Conservation (phyloP, 2,113 vertebrate species). For the Macrotis lagotis region DNA sequence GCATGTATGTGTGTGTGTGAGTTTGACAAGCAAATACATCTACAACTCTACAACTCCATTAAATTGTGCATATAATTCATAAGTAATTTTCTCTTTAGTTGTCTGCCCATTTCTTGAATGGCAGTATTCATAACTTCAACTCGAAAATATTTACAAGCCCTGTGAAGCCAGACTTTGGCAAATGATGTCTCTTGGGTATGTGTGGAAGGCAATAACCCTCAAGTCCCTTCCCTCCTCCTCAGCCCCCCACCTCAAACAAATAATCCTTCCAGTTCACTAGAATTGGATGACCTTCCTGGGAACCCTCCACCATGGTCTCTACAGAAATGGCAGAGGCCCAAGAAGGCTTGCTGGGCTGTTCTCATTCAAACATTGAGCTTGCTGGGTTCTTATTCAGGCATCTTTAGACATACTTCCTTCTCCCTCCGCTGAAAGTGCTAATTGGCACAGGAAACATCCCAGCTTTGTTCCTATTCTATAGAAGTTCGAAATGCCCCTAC, state of each 20-base stretch:
- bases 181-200: constrained; percentile 65
- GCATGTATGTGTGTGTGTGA: not conserved
- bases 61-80: constrained; percentile 51
- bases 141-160: constrained; percentile 69
- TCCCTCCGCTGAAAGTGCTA: constrained; percentile 79
- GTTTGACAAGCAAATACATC: constrained; percentile 46
- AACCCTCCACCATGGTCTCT: constrained; percentile 72
- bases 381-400: constrained; percentile 74
- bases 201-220: constrained; percentile 56
- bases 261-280: constrained; percentile 47
- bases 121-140: constrained; percentile 68
- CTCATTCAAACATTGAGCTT: constrained; percentile 70
- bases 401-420: constrained; percentile 78
- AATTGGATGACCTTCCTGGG: constrained; percentile 75
- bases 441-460: constrained; percentile 82
- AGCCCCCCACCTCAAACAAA: constrained; percentile 7
- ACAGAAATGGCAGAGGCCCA: constrained; percentile 64
- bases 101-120: constrained; percentile 60
- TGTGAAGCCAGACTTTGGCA: constrained; percentile 58
- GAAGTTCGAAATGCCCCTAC: constrained; percentile 75
- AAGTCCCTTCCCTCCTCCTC: constrained; percentile 35
- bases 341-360: constrained; percentile 77
- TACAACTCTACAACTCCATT: constrained; percentile 51
- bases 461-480: constrained; percentile 81
- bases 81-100: not conserved